These are phyloP conservation scores for Vultur gryphus DNA, from an alignment of 2,797 vertebrate species.

Conservation along the genomic window DNA sequence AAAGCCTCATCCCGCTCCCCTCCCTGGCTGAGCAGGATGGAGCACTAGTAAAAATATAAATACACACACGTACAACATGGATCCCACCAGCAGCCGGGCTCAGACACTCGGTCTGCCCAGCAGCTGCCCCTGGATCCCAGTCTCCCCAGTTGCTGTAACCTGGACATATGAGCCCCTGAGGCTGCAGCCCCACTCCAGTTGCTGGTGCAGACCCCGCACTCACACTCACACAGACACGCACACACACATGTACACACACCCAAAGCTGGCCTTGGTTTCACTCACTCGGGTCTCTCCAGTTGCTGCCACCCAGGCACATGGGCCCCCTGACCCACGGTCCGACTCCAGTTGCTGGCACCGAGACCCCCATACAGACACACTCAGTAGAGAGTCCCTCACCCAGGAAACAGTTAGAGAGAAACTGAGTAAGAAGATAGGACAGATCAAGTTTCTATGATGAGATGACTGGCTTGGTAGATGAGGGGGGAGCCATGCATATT, in stretches of 20 bases:
- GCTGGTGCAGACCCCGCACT: neutral
- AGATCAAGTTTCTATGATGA: neutral
- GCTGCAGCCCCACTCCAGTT: neutral
- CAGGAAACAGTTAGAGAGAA: neutral
- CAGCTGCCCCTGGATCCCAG: neutral
- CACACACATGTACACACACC: neutral
- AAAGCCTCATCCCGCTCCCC: neutral
- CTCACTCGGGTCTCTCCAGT: neutral
- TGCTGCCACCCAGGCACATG: neutral
- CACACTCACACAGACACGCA: neutral
- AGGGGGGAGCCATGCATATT: neutral
- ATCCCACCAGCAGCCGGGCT: neutral
- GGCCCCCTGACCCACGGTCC: neutral
- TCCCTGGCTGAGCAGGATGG: neutral
- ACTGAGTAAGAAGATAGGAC: neutral
- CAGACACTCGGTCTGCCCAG: neutral
- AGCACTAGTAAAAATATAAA: neutral
- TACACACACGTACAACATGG: neutral
- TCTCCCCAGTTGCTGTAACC: neutral
- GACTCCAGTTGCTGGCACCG: neutral
- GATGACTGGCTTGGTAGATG: neutral
- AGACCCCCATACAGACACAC: neutral
- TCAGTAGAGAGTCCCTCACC: neutral
- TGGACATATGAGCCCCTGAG: neutral
- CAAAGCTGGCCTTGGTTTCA: neutral